Base-by-base conservation (phyloP, 2,113 vertebrate species). In the Diadophis punctatus region DNA sequence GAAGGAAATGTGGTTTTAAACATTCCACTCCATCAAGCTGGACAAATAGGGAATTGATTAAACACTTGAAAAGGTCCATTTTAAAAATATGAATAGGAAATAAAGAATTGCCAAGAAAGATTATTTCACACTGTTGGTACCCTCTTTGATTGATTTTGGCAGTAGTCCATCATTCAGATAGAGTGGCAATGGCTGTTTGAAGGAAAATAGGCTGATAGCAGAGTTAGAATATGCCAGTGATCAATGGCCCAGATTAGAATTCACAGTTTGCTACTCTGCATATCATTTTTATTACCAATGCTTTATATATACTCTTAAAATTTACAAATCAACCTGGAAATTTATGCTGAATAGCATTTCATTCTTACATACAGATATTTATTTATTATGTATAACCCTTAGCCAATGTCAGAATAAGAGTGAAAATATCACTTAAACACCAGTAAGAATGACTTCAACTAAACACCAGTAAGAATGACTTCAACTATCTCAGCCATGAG, bases 1-100 rank as follows among this genome's bases (percentile, higher is more conserved):
- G 97, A 98, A 97, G 97, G 98, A 98, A 98, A 95, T 88, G 0
- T 1, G 20, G 88, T 93, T 95, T 56, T 51, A 2, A 11, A 85
- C 92, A 96, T 95, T 96, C 86, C 85, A 55, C 95, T 91, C 94
- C 92, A 58, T 96, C 96, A 93, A 95, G 95, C 93, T 58, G 14
- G 34, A 20, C 34, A 91, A 39, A 93, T 93, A 86, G 95, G 90
- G 55, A 86, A 23, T 91, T 94, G 88, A 55, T 0, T 30, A 0
- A 63, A 93, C 10, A 20, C 49, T 63, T 88, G 27, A 30, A 51
- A 46, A 89, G 49, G 43, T 14, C 49, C 39, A 58, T 92, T 56
- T 46, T 3, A 58, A 48, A 25, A 18, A 7, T 88, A 48, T 46
- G 49, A 88, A 18, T 55, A 23, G 25, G 48, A 90, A 58, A 56